Percentiles rank a stretch among this genome's conserved stretches.
phyloP scores from a whole-genome alignment of 2,888 invertebrate genomes.

The Liodrosophila aerea region DNA sequence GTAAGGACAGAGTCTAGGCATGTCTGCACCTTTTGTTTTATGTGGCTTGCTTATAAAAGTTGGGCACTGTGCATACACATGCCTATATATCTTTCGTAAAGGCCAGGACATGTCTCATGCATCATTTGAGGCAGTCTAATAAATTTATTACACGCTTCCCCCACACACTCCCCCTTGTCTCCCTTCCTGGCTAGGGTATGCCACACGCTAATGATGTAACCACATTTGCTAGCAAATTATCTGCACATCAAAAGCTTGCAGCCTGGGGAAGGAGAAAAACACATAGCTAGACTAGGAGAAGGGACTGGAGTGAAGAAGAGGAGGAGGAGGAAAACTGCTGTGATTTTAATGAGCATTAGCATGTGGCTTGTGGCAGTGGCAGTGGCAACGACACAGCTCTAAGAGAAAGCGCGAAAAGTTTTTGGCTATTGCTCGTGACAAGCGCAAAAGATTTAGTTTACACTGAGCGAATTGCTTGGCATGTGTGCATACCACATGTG shows the following conservation, averaged over 20 bases:
- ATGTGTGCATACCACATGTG: too few species aligned
- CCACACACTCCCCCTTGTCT: neutral
- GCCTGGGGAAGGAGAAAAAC: conserved; percentile 2
- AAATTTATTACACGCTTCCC: conserved; percentile 59
- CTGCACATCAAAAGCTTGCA: conserved; percentile 61
- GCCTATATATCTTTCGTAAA: conserved; percentile 20
- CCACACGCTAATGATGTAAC: conserved; percentile 75
- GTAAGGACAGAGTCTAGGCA: neutral
- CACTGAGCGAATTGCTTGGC: neutral
- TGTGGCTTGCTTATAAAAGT: conserved; percentile 49
- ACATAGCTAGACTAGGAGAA: neutral
- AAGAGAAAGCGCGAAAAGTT: conserved; percentile 9
- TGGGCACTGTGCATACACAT: conserved; percentile 45
- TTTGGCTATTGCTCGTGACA: conserved; percentile 4
- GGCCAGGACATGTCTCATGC: conserved; percentile 47
- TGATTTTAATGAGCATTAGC: conserved; percentile 74
- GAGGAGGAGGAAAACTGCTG: conserved; percentile 8
- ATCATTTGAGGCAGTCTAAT: conserved; percentile 69
- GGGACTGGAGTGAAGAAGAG: neutral
- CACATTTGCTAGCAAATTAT: conserved; percentile 78
- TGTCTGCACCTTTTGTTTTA: conserved; percentile 56
- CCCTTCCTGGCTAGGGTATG: conserved; percentile 32
- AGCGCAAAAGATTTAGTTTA: neutral
- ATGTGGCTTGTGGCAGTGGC: conserved; percentile 44
- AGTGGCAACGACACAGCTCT: conserved; percentile 6